These are phyloP conservation scores for Eupithecia tripunctaria DNA, from an alignment of 2,888 invertebrate genomes.

Conservation along the genomic window DNA sequence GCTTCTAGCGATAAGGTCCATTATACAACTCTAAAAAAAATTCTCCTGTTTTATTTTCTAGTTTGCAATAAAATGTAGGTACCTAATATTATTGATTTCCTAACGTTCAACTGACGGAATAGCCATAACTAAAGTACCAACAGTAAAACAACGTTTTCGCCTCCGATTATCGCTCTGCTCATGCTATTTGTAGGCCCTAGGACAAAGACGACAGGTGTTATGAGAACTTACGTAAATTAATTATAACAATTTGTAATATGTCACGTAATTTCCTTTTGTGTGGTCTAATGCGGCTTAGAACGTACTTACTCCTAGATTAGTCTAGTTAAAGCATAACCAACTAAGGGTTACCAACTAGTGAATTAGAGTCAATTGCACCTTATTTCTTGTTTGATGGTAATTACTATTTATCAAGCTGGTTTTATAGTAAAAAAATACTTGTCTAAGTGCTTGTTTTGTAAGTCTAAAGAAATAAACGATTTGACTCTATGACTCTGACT, in stretches of 20 bases:
- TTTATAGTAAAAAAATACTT: too few relatives aligned
- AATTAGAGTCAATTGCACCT: too few relatives aligned
- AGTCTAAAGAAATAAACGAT: too few relatives aligned
- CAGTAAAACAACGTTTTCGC: neutral
- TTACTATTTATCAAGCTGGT: too few relatives aligned
- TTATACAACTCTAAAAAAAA: neutral
- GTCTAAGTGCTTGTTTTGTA: too few relatives aligned
- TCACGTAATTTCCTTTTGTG: constrained; percentile 20
- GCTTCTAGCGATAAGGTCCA: neutral
- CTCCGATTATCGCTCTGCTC: constrained; percentile 20
- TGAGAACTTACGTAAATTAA: constrained; percentile 31
- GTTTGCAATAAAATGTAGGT: neutral
- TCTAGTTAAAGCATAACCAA: neutral
- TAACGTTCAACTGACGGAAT: neutral
- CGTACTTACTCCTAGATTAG: neutral
- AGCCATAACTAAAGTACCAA: neutral
- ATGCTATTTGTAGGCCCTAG: neutral
- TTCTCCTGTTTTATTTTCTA: neutral
- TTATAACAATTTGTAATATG: constrained; percentile 19
- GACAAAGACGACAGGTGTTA: constrained; percentile 35
- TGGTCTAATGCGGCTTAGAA: neutral
- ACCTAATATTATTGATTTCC: neutral
- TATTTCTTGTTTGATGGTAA: too few relatives aligned
- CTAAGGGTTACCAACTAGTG: too few relatives aligned
- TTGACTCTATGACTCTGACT: too few relatives aligned